Percentiles rank a stretch among this genome's conserved stretches.
phyloP scores from a whole-genome alignment of 2,113 vertebrate genomes.

The Eolophus roseicapilla region DNA sequence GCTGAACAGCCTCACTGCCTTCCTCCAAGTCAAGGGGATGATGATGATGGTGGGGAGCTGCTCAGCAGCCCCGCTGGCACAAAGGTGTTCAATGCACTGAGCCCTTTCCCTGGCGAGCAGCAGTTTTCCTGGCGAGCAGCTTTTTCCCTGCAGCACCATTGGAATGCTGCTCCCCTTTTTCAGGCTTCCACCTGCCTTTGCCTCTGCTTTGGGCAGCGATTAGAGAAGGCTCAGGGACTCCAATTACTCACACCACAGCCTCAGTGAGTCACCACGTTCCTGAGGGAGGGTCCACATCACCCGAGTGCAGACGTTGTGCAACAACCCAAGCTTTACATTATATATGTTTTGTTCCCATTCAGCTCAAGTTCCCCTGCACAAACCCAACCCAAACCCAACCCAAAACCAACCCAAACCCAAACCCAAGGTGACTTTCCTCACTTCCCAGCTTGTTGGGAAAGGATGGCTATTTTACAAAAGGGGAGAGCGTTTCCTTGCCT shows the following conservation, averaged over 20 bases:
- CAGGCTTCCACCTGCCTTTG: not conserved
- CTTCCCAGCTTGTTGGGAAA: not conserved
- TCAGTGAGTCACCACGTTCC: not conserved
- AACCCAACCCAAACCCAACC: not conserved
- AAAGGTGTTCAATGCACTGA: accelerated
- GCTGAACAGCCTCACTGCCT: not conserved
- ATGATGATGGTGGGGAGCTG: accelerated
- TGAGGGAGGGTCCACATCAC: not conserved
- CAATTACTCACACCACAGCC: not conserved
- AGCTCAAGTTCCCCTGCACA: not conserved
- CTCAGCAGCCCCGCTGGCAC: not conserved
- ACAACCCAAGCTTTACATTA: not conserved
- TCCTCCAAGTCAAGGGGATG: accelerated
- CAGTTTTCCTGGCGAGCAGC: accelerated
- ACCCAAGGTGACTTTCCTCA: not conserved
- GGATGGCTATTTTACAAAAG: not conserved
- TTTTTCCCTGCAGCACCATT: not conserved
- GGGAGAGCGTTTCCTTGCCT: not conserved
- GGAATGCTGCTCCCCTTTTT: accelerated
- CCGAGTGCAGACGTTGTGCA: not conserved
- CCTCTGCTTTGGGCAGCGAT: not conserved
- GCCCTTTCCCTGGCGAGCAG: not conserved
- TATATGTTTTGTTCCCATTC: not conserved
- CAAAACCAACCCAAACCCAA: not conserved
- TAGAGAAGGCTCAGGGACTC: not conserved